Base-by-base conservation (phyloP, 2,888 invertebrate genomes). In the Metalampra italica region DNA sequence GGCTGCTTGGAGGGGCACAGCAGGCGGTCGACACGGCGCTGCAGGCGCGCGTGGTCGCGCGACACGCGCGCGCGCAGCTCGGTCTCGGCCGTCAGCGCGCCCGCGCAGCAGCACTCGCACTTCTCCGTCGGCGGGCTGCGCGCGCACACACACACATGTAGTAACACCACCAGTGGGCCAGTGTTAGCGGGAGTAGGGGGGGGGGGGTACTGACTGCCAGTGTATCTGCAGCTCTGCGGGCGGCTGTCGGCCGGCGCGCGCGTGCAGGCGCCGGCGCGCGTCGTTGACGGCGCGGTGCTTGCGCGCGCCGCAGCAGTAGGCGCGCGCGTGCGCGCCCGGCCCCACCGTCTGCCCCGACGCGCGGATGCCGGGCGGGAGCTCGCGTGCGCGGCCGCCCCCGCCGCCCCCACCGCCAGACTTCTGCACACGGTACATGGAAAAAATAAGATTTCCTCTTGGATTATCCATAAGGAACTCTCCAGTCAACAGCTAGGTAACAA, bases 271-370 rank as follows among this genome's bases (percentile, higher is more conserved):
- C 7, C 48, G 30, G 1, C 55, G 50, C 38, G 61, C 57, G 47
- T 52, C 57, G 53, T 55, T 53, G 12, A 55, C 1, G 30, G 55
- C 46, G 50, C 52, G 54, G 50, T 57, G 52, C 5, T 49, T 46
- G 14, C 55, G 57, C 50, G 55, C 54, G 43, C 45, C 29, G 57
- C 60, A 57, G 47, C 55, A 49, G 47, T 45, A 41, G n/a, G 9
- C 14, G 14, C 45, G 40, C 38, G 43, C 30, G 29, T 12, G 14
- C 39, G 8, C 14, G 13, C 15, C 12, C 14, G 9, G 14, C 39
- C 15, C 12, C 14, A 3, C 7, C 39, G 56, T 43, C 42, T 9
- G 12, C 12, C 13, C 41, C 29, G 47, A n/a, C 49, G 22, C 13
- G 37, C 40, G 8, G 22, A 22, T 9, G 12, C 12, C 13, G 29